Evolutionary conservation across 2,888 invertebrate species (phyloP).

Genomic region (Drosophila melanosoma): DNA sequence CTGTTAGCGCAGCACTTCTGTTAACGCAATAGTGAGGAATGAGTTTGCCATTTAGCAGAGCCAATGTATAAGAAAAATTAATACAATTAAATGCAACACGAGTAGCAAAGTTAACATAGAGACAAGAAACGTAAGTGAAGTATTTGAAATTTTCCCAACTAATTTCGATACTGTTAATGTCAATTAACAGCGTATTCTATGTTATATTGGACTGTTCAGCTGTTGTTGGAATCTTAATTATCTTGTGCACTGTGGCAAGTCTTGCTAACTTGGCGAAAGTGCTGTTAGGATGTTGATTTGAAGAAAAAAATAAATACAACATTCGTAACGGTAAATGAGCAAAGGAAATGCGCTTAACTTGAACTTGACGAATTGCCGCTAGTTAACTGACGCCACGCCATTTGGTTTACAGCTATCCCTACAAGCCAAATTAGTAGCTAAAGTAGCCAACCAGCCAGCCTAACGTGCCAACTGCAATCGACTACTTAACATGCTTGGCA

Average conservation of each 20-base stretch:
- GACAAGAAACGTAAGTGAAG: neutral
- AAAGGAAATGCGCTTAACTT: constrained; percentile 78
- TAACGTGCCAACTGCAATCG: constrained; percentile 49
- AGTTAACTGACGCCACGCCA: constrained; percentile 47
- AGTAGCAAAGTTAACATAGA: neutral
- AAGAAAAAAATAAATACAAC: constrained; percentile 30
- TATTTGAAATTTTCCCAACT: neutral
- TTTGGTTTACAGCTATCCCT: constrained; percentile 57
- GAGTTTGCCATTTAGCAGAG: neutral
- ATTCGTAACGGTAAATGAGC: constrained; percentile 68
- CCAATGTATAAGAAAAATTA: neutral
- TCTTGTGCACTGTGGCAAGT: constrained; percentile 7
- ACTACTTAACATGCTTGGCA: constrained; percentile 59
- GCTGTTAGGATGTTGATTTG: constrained; percentile 60
- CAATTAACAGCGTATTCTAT: neutral
- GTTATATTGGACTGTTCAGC: constrained; percentile 2
- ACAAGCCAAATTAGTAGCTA: constrained; percentile 8
- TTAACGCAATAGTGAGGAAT: constrained; percentile 26
- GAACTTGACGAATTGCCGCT: constrained; percentile 61
- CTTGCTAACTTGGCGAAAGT: constrained; percentile 47
- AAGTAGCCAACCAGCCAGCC: constrained; percentile 15
- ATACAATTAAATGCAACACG: neutral
- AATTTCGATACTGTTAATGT: neutral
- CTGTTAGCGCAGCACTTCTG: constrained; percentile 24
- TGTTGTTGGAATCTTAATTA: constrained; percentile 10